Base-by-base conservation (phyloP, 2,113 vertebrate species). In the Perca fluviatilis region DNA sequence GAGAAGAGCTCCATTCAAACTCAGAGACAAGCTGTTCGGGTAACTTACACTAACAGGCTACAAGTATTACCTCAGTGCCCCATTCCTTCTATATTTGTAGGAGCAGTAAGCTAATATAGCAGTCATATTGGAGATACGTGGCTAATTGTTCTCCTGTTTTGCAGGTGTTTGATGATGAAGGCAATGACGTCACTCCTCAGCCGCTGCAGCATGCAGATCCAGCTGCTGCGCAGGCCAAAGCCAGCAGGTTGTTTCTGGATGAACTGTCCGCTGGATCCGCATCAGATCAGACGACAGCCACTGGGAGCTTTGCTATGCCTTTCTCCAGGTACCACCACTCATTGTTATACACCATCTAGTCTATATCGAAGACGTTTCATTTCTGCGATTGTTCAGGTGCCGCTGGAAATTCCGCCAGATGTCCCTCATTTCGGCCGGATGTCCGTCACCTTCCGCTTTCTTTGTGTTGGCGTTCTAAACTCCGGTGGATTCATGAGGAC, bases 111-210 rank as follows among this genome's bases (percentile, higher is more conserved):
- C n/a, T 25, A 16, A 56, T 15, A 46, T 13, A 23, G 25, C 67
- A 40, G 21, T 43, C 3, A 16, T 16, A 54, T n/a, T 18, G 21
- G 60, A 16, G 40, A 43, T 43, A 3, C 36, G 1, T 11, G 6
- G 30, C 13, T 50, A 10, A 60, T 47, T 64, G 6, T 33, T 69
- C 5, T 23, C 13, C 8, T 91, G 84, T 69, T 69, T 27, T 87
- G 83, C 82, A 99, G 98, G 96, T 99, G 74, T 91, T 97, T 69
- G 97, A 98, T 91, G 90, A 92, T 0, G 77, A 92, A 6, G 96
- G 95, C 47, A 95, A 94, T 81, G 96, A 98, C 11, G 96, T 98
- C 72, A 97, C 98, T 1, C 98, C 98, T 1, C 93, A 6, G n/a
- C 94, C 96, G 0, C 95, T 99, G 62, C 95, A 93, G 85, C 92